These are phyloP conservation scores for Darevskia mixta DNA, from an alignment of 2,797 vertebrate genomes.

Conservation along the genomic window DNA sequence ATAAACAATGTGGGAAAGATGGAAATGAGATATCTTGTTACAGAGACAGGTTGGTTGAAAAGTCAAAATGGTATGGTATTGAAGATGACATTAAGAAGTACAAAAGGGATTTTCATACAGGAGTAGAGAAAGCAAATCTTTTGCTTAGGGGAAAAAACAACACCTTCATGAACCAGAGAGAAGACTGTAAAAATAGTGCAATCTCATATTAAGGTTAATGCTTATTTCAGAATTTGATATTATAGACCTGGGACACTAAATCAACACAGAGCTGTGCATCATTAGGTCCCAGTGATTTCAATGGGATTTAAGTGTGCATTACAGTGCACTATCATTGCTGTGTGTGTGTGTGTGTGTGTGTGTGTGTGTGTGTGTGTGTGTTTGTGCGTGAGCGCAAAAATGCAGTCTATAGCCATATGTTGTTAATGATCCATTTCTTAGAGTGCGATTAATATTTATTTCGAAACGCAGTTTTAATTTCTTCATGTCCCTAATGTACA, in stretches of 20 bases:
- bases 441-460: constrained; percentile 31
- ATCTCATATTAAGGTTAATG: neutral
- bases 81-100: constrained; percentile 7
- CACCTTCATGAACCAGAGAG: neutral
- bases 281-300: neutral
- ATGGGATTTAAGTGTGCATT: neutral
- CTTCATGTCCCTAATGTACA: neutral
- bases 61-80: neutral
- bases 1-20: neutral
- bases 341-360: too few relatives aligned
- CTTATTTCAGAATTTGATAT: neutral
- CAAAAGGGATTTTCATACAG: neutral
- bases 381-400: neutral
- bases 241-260: neutral
- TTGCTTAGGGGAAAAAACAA: neutral
- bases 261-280: neutral
- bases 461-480: neutral
- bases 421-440: neutral
- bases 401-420: neutral
- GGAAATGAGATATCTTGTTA: neutral
- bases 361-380: too few relatives aligned
- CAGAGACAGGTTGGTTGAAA: neutral
- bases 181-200: neutral
- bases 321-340: neutral
- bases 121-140: neutral